Evolutionary conservation across 2,797 vertebrate species (phyloP).

Genomic region (Sebastes taczanowskii): DNA sequence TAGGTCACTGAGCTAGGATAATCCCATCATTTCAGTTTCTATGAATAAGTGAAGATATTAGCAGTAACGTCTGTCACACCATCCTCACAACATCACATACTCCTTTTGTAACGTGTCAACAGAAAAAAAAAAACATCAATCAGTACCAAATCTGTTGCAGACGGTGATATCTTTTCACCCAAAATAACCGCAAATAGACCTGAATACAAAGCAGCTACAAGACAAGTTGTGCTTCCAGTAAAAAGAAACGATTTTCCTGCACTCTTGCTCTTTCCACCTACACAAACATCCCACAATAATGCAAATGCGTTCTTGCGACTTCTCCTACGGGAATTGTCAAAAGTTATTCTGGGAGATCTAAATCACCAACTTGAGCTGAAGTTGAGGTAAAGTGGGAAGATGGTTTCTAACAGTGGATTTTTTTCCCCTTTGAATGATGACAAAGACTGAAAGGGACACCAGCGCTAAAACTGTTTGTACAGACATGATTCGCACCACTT

Average conservation of each 20-base stretch:
- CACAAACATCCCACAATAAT: conserved; percentile 26
- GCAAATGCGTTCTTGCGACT: conserved; percentile 7
- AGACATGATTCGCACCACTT: conserved; percentile 56
- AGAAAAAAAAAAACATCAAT: background rate
- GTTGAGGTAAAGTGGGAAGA: conserved; percentile 1
- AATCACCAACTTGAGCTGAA: conserved; percentile 18
- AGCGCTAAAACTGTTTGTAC: conserved; percentile 49
- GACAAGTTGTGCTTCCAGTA: background rate
- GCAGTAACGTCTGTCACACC: background rate
- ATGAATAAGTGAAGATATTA: background rate
- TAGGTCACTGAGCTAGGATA: background rate
- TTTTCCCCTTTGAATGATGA: background rate
- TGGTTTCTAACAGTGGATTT: background rate
- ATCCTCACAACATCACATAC: background rate
- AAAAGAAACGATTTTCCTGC: background rate
- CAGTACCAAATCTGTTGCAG: background rate
- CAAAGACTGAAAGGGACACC: conserved; percentile 39
- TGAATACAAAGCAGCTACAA: background rate
- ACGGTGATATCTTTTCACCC: background rate
- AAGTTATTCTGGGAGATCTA: conserved; percentile 32
- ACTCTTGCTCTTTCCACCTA: background rate
- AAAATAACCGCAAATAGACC: background rate
- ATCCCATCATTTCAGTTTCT: background rate
- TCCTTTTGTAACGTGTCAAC: background rate
- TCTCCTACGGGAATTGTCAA: conserved; percentile 4